phyloP scores from a whole-genome alignment of 2,113 vertebrate species.

The Nymphicus hollandicus region DNA sequence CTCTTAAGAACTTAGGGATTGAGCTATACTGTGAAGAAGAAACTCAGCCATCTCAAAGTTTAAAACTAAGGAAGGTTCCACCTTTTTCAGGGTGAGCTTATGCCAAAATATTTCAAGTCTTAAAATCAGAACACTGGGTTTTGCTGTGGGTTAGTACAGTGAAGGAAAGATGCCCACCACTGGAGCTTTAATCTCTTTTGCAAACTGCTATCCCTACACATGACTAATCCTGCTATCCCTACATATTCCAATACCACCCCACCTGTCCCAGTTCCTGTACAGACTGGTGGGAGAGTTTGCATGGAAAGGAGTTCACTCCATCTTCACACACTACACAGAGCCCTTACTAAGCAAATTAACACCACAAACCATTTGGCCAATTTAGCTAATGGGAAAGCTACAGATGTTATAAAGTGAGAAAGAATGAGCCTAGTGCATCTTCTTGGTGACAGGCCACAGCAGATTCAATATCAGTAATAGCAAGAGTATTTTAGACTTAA shows the following conservation, averaged over 20 bases:
- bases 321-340: not conserved
- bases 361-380: not conserved
- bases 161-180: not conserved
- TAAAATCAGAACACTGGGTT: not conserved
- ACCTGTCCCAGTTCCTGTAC: not conserved
- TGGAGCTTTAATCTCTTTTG: not conserved
- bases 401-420: not conserved
- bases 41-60: not conserved
- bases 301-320: not conserved
- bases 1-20: not conserved
- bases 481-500: not conserved
- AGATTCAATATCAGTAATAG: not conserved
- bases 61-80: not conserved
- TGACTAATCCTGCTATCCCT: not conserved
- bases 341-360: not conserved
- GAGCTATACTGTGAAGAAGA: not conserved
- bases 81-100: not conserved
- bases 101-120: not conserved
- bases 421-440: not conserved
- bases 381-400: not conserved
- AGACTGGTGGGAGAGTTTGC: not conserved
- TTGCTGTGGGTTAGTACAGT: not conserved
- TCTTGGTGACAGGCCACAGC: not conserved
- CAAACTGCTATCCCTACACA: not conserved
- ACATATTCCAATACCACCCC: rapidly evolving